A percentile compares a stretch with the other conserved stretches of the same genome.
Evolutionary conservation across 2,113 vertebrate genomes (phyloP).

Genomic region (Perca fluviatilis): DNA sequence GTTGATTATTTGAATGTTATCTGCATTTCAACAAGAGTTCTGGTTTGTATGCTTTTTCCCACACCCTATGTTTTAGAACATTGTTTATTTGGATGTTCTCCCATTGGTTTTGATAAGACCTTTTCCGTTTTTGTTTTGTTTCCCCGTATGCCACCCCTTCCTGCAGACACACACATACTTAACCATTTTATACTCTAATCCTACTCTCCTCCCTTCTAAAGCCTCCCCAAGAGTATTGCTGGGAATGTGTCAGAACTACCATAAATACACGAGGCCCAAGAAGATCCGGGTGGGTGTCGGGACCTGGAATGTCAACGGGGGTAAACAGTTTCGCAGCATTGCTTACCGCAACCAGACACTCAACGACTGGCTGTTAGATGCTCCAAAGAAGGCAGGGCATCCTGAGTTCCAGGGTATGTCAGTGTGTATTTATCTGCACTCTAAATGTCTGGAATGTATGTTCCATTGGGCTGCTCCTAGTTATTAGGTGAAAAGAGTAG

Average conservation of each 20-base stretch:
- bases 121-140: constrained; percentile 2
- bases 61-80: constrained; percentile 31
- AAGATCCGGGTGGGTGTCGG: constrained; percentile 92
- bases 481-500: not conserved
- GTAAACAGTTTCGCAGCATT: constrained; percentile 98
- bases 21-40: constrained; percentile 24
- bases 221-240: constrained; percentile 95
- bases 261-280: constrained; percentile 93
- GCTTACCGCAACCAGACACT: constrained; percentile 98
- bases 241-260: constrained; percentile 96
- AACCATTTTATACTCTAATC: constrained; percentile 1
- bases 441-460: not conserved
- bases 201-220: constrained; percentile 62
- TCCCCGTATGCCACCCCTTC: not conserved
- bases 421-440: not conserved
- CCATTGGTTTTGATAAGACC: constrained; percentile 7
- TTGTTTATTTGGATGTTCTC: constrained; percentile 19
- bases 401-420: constrained; percentile 93
- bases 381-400: constrained; percentile 91
- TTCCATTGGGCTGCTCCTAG: not conserved
- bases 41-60: constrained; percentile 9
- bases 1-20: constrained; percentile 44
- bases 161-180: not conserved
- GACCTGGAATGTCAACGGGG: constrained; percentile 98
- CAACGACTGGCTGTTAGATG: constrained; percentile 97